phyloP scores from a whole-genome alignment of 2,888 invertebrate species.

The Drosophila bunnanda region DNA sequence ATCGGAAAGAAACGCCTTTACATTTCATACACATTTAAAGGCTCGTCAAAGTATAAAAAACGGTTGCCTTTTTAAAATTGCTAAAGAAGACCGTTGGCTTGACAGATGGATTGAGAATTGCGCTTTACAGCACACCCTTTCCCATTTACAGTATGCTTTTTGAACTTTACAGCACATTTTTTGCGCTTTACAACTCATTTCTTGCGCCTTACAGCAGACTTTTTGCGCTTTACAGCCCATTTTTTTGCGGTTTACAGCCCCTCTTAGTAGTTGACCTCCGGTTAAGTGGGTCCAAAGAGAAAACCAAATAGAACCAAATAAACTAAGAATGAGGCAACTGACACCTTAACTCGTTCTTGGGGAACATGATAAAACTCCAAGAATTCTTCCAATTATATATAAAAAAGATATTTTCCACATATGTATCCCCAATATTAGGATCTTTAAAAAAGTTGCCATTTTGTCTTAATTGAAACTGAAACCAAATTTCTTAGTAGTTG shows the following conservation, averaged over 20 bases:
- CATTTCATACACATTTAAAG: neutral
- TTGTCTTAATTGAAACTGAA: neutral
- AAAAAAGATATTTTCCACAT: neutral
- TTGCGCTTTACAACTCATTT: neutral
- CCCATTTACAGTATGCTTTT: neutral
- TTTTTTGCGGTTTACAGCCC: neutral
- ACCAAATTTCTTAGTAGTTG: neutral
- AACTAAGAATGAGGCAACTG: neutral
- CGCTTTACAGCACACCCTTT: neutral
- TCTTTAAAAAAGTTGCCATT: neutral
- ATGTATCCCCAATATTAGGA: too few species aligned
- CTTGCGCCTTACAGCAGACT: neutral
- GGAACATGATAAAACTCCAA: neutral
- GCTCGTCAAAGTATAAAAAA: neutral
- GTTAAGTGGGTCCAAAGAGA: neutral
- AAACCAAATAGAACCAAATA: accelerated
- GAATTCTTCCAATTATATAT: too few species aligned
- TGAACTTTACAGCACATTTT: neutral
- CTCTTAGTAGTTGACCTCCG: neutral
- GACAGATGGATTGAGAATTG: neutral
- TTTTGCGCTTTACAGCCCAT: neutral
- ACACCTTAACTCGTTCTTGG: neutral
- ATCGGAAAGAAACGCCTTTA: neutral
- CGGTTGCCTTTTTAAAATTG: neutral
- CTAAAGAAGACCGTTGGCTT: neutral